A percentile compares a stretch with the other conserved stretches of the same genome.
Conservation (phyloP, 2,113 vertebrate species). For the Nothobranchius furzeri region DNA sequence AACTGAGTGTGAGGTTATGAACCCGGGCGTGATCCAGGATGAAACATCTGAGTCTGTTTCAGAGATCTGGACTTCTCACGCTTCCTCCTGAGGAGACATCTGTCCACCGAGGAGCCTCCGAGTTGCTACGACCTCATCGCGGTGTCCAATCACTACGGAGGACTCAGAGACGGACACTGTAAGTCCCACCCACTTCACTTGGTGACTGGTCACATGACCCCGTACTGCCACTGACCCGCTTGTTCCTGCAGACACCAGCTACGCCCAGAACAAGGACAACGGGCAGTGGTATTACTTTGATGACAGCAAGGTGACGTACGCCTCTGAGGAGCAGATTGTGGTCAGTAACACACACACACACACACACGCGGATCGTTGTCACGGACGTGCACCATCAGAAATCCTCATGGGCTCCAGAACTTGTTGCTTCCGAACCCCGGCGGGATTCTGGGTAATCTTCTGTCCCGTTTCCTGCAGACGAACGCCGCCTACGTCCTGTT, state of each 20-base stretch:
- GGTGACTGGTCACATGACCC: neutral
- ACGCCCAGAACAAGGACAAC: constrained; percentile 86
- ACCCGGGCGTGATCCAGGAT: too few species aligned
- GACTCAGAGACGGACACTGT: constrained; percentile 89
- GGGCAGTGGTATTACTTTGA: constrained; percentile 90
- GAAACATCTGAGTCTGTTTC: constrained; percentile 4
- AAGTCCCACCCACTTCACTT: constrained; percentile 21
- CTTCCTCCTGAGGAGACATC: constrained; percentile 81
- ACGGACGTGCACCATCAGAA: neutral
- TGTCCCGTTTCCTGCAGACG: constrained; percentile 68
- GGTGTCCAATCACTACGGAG: constrained; percentile 90
- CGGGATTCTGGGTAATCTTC: neutral
- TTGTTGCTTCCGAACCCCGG: too few species aligned
- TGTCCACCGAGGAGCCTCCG: constrained; percentile 72
- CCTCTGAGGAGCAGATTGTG: constrained; percentile 84
- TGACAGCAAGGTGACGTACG: constrained; percentile 85
- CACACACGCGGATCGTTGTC: too few species aligned
- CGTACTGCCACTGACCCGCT: neutral
- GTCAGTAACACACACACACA: constrained; percentile 58
- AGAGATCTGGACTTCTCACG: constrained; percentile 87
- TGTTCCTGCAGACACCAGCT: constrained; percentile 82
- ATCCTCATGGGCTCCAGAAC: too few species aligned
- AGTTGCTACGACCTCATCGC: constrained; percentile 89
- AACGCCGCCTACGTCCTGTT: constrained; percentile 88
- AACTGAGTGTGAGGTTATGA: too few species aligned